A percentile compares a stretch with the other conserved stretches of the same genome.
phyloP scores from a whole-genome alignment of 2,797 vertebrate species.

The Neostethus bicornis region DNA sequence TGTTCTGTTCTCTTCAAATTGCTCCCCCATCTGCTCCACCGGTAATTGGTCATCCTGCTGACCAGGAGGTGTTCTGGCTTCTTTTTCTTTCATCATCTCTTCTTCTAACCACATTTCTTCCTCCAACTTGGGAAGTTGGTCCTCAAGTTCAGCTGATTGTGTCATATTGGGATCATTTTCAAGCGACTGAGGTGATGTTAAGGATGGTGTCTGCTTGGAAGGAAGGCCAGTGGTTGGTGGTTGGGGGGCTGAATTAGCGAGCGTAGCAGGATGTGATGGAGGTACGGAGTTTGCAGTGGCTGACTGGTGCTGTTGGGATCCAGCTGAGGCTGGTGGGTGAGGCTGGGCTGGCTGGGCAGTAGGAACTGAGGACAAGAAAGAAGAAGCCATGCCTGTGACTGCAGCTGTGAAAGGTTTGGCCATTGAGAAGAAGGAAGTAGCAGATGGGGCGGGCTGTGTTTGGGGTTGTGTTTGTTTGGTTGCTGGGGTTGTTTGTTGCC shows the following conservation, averaged over 20 bases:
- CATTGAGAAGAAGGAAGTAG: conserved; percentile 84
- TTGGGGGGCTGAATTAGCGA: conserved; percentile 43
- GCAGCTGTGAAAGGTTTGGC: conserved; percentile 81
- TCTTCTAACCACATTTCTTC: conserved; percentile 68
- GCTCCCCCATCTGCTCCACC: conserved; percentile 58
- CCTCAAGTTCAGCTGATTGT: conserved; percentile 37
- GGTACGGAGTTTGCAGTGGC: conserved; percentile 41
- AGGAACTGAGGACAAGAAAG: conserved; percentile 73
- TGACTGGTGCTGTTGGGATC: conserved; percentile 50
- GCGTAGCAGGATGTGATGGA: conserved; percentile 58
- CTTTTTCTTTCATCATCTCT: conserved; percentile 53
- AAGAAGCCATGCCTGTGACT: conserved; percentile 78
- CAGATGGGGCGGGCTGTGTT: conserved; percentile 72
- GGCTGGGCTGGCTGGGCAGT: conserved; percentile 60
- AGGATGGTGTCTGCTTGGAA: conserved; percentile 51
- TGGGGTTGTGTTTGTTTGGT: conserved; percentile 69
- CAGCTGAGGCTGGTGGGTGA: conserved; percentile 55
- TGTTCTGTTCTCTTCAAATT: conserved; percentile 57
- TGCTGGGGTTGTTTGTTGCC: conserved; percentile 53
- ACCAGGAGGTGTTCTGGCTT: conserved; percentile 45
- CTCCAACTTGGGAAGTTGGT: conserved; percentile 52
- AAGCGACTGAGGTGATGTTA: conserved; percentile 45
- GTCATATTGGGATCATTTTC: conserved; percentile 30
- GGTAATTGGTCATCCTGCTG: conserved; percentile 58
- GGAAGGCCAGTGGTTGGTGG: conserved; percentile 36